Base-by-base conservation (phyloP, 2,888 invertebrate species). In the Eulithis prunata region DNA sequence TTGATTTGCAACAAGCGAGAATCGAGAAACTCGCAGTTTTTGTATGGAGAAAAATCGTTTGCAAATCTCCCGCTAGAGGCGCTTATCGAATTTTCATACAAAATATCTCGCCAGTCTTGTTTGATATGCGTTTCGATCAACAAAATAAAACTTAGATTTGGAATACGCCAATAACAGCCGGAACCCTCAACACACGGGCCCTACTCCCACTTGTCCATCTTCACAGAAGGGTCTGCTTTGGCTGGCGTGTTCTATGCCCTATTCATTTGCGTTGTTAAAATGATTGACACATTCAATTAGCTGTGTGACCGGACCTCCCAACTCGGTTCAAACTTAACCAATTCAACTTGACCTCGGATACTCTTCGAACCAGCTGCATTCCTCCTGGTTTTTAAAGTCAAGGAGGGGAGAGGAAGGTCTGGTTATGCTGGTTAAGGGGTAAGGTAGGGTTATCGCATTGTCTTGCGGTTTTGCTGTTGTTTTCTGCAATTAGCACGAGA, bases 271-370 rank as follows among this genome's bases (percentile, higher is more conserved):
- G 94, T 95, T 95, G 95, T 95, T 95, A 95, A 94, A 94, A 94
- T 95, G 96, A 96, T 95, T 95, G 96, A 95, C 95, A 95, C 94
- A 94, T 95, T 95, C 95, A 96, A 95, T 95, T 96, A 95, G 95
- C 89, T 87, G 91, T 92, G 94, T 94, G 94, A 94, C 94, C 93
- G 88, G 92, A 94, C 93, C 93, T 93, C 93, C 93, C 93, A 93
- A 85, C 90, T 85, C 77, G 86, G 87, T 85, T 86, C 87, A 84
- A 83, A 84, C 59, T 14, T 61, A 54, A 70, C 89, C 86, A 83
- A 59, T 76, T 71, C 75, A 71, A 59, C 52, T 64, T 77, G 90
- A 80, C 36, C 87, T 71, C 46, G 52, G 49, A 12, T 55, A 32
- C 49, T 58, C 57, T 51, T 58, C 51, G 3, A 54, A 36, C 21